Conservation (phyloP, 2,888 invertebrate genomes). For the Hirtodrosophila histrioides region DNA sequence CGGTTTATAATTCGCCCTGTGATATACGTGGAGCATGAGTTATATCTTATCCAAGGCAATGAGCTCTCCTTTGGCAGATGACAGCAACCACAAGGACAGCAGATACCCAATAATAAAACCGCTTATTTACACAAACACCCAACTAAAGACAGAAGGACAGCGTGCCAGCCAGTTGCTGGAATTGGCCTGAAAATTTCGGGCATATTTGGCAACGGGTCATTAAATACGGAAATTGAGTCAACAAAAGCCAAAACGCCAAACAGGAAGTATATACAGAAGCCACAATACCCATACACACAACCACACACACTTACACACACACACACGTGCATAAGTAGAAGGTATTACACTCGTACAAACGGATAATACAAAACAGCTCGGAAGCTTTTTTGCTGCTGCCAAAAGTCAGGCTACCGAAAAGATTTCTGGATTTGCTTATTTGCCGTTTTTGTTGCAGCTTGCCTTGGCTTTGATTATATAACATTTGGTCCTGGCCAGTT, state of each 20-base stretch:
- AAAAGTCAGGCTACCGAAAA: constrained; percentile 42
- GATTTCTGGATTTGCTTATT: constrained; percentile 40
- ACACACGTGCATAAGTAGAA: constrained; percentile 12
- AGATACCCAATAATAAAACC: constrained; percentile 47
- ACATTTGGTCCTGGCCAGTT: constrained; percentile 45
- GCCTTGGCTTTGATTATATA: constrained; percentile 60
- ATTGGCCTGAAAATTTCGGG: constrained; percentile 64
- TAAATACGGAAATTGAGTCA: constrained; percentile 81
- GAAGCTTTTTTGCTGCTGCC: constrained; percentile 47
- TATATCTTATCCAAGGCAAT: constrained; percentile 5
- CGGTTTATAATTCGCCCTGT: constrained; percentile 30
- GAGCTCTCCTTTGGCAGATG: background rate
- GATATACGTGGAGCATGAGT: constrained; percentile 25
- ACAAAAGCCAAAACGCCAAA: constrained; percentile 74
- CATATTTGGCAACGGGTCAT: constrained; percentile 80
- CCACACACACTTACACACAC: constrained; percentile 20
- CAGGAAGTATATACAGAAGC: constrained; percentile 58
- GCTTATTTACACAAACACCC: constrained; percentile 28
- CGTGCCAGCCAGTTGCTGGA: constrained; percentile 35
- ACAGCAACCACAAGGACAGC: background rate
- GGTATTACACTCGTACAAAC: constrained; percentile 5
- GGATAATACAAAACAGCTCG: constrained; percentile 37
- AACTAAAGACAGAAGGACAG: background rate
- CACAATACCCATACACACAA: constrained; percentile 38
- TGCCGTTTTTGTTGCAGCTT: constrained; percentile 34